A percentile compares a stretch with the other conserved stretches of the same genome.
These are phyloP conservation scores for Taenaris catops DNA, from an alignment of 2,888 invertebrate genomes.

Conservation along the genomic window DNA sequence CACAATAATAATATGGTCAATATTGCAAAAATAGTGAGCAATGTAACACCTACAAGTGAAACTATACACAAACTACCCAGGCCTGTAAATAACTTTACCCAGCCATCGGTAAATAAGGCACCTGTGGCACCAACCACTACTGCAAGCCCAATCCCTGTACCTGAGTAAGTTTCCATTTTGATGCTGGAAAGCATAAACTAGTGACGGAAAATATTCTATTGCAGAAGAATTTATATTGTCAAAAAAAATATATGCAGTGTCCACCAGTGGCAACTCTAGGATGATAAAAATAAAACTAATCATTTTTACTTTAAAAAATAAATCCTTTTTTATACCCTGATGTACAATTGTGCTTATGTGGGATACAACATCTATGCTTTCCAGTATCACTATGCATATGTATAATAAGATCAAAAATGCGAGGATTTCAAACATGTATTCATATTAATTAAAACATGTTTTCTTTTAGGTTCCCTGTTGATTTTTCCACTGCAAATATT, in stretches of 20 bases:
- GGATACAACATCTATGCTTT: too few relatives aligned
- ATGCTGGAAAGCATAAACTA: too few relatives aligned
- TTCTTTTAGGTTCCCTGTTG: constrained; percentile 82
- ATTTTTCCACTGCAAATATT: constrained; percentile 86
- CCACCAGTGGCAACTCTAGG: too few relatives aligned
- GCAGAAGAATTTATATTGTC: too few relatives aligned
- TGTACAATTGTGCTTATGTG: too few relatives aligned
- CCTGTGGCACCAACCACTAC: constrained; percentile 23
- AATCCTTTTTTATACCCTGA: too few relatives aligned
- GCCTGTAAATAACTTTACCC: constrained; percentile 48
- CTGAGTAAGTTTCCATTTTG: constrained; percentile 75
- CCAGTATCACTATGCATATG: too few relatives aligned
- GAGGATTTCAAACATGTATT: constrained; percentile 6
- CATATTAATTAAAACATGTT: constrained; percentile 2
- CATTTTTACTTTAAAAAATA: too few relatives aligned
- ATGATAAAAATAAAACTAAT: too few relatives aligned
- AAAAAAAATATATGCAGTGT: too few relatives aligned
- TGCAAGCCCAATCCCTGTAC: constrained; percentile 42
- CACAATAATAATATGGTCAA: constrained; percentile 47
- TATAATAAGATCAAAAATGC: too few relatives aligned
- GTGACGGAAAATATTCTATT: too few relatives aligned
- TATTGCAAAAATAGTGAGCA: constrained; percentile 51
- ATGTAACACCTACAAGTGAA: constrained; percentile 43
- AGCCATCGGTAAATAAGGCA: constrained; percentile 39
- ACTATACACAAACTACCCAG: constrained; percentile 53